Evolutionary conservation across 1,140 invertebrate genomes (phyloP), one percentile per base, ranked within the genome.

Genomic region (Amyelois transitella): DNA sequence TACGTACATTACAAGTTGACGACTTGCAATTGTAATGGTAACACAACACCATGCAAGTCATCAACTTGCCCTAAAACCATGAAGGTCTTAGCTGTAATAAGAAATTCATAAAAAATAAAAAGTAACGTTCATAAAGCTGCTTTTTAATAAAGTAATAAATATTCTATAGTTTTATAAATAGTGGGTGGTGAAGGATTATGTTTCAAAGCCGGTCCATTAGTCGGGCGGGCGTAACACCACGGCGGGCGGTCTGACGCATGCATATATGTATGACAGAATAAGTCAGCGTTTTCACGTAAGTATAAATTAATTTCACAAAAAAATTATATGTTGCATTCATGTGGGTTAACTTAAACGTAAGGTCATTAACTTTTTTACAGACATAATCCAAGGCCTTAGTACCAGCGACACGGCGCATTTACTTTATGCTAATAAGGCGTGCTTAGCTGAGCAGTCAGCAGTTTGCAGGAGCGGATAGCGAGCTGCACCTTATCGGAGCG

Each of bases 381-480:
- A 48, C 55, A 32, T 55, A 54, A 64, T 58, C 55, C 58, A 45
- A 24, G 47, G 47, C 53, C 58, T 60, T 51, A 63, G 53, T 49
- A 28, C 25, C 43, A 43, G 53, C 57, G 43, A 57, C 53, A 57
- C 55, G 55, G 55, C 75, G 73, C 69, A 80, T 80, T 80, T 76
- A 77, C 69, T 77, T 75, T 80, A 86, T 81, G 81, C 71, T 81
- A 83, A 86, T 85, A 75, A 75, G 70, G 61, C 62, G 70, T 77
- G 67, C 75, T 80, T 73, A 77, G 73, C 71, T 56, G 60, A 71
- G 64, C 60, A 75, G 72, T 85, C 75, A 81, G 81, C 75, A 76
- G 66, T 81, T 81, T 77, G 53, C 45, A 60, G 62, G 63, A 66
- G 67, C 64, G 61, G 62, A 61, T 59, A 61, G 70, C 62, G 65